These are phyloP conservation scores for Rhimphoctona megacephalus DNA, from an alignment of 2,888 invertebrate genomes.

Conservation along the genomic window DNA sequence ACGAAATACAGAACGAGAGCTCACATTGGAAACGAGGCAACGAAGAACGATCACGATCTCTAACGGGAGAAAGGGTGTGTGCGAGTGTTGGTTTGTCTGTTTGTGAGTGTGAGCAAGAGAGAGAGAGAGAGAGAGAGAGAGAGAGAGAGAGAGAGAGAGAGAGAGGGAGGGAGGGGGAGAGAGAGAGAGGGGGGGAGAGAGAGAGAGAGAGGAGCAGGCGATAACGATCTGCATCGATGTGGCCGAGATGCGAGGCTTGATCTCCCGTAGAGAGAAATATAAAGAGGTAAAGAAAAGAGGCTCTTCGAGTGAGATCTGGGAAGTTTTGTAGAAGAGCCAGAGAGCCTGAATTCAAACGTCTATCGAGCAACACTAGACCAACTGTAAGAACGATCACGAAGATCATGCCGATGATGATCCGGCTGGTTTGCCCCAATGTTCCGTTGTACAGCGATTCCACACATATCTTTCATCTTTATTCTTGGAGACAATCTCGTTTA, in stretches of 20 bases:
- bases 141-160: constrained; percentile 26
- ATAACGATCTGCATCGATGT: constrained; percentile 68
- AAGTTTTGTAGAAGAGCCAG: constrained; percentile 41
- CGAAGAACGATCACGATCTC: constrained; percentile 33
- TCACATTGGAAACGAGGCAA: constrained; percentile 23
- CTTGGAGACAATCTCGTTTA: constrained; percentile 66
- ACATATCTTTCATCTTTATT: constrained; percentile 6
- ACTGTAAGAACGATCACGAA: neutral
- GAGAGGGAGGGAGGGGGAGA: constrained; percentile 15
- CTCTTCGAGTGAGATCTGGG: constrained; percentile 45
- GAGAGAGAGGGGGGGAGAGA: no score
- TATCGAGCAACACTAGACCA: constrained; percentile 16
- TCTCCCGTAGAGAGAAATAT: constrained; percentile 59
- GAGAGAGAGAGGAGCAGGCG: constrained; percentile 47
- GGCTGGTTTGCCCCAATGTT: constrained; percentile 32
- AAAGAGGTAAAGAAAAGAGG: constrained; percentile 46
- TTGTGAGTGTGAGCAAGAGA: constrained; percentile 3
- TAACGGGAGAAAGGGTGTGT: constrained; percentile 19
- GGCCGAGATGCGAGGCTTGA: constrained; percentile 57
- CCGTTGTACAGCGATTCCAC: constrained; percentile 1
- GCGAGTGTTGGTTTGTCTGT: neutral
- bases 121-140: constrained; percentile 31
- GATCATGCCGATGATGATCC: constrained; percentile 44
- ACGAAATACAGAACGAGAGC: constrained; percentile 4
- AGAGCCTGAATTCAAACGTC: constrained; percentile 18